Evolutionary conservation across 92 coral and sea anemone species (phyloP).

Genomic region (Heliopora coerulea): DNA sequence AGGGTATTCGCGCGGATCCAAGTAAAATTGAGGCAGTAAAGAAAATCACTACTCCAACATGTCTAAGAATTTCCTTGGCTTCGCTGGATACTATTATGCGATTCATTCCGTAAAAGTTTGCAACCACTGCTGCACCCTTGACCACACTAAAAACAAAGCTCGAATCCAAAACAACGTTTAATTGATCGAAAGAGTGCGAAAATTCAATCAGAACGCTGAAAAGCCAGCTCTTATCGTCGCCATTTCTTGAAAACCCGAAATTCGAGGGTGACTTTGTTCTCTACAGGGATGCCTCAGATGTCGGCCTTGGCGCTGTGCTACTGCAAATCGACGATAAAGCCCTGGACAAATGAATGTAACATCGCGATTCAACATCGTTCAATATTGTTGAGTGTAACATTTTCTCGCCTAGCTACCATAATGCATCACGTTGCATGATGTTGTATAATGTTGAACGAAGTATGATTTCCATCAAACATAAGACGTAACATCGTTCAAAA

Average conservation of each 20-base stretch:
- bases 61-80: conserved; percentile 15
- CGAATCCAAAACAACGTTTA: conserved; percentile 39
- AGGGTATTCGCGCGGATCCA: too few relatives aligned
- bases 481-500: too few relatives aligned
- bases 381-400: too few relatives aligned
- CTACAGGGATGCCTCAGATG: conserved; percentile 1
- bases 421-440: too few relatives aligned
- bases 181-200: conserved; percentile 47
- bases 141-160: conserved; percentile 42
- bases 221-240: conserved; percentile 34
- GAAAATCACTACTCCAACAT: too few relatives aligned
- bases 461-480: too few relatives aligned
- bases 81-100: conserved; percentile 53
- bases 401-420: too few relatives aligned
- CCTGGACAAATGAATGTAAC: too few relatives aligned
- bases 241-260: conserved; percentile 58
- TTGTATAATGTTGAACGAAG: too few relatives aligned
- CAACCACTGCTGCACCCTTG: conserved; percentile 58
- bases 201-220: conserved; percentile 46
- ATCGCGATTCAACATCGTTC: too few relatives aligned
- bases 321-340: too few relatives aligned
- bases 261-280: conserved; percentile 12
- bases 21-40: too few relatives aligned
- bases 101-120: conserved; percentile 50
- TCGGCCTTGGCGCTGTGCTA: conserved; percentile 26